phyloP scores from a whole-genome alignment of 2,888 invertebrate species.

The Macaria liturata region DNA sequence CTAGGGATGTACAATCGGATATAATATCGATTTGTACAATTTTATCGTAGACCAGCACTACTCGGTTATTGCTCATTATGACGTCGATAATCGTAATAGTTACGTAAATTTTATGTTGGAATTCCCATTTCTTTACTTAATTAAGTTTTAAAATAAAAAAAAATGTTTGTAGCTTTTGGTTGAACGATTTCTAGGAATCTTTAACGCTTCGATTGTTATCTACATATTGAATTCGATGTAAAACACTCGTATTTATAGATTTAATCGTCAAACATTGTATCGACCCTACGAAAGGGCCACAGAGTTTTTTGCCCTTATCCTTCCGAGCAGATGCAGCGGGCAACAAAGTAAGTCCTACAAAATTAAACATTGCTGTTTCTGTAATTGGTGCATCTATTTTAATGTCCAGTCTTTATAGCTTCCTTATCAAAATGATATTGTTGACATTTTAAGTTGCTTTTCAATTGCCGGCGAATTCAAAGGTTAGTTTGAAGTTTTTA shows the following conservation, averaged over 20 bases:
- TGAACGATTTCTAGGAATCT: too few species aligned
- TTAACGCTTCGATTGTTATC: too few species aligned
- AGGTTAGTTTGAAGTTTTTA: conserved; percentile 18
- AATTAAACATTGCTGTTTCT: conserved; percentile 20
- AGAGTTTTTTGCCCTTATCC: conserved; percentile 38
- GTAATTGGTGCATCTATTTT: conserved; percentile 23
- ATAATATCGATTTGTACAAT: conserved; percentile 3
- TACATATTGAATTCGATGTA: too few species aligned
- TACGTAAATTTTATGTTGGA: too few species aligned
- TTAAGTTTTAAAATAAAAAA: too few species aligned
- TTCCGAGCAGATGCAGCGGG: conserved; percentile 44
- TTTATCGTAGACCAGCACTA: too few species aligned
- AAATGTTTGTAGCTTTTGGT: too few species aligned
- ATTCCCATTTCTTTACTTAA: too few species aligned
- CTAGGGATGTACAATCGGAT: conserved; percentile 8
- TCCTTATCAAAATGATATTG: conserved; percentile 5
- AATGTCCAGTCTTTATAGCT: conserved; percentile 7
- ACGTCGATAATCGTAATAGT: too few species aligned
- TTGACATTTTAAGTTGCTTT: conserved; percentile 2
- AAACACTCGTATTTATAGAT: background rate
- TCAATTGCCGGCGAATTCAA: background rate
- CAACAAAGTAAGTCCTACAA: conserved; percentile 26
- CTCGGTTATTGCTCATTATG: too few species aligned
- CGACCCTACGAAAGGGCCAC: conserved; percentile 19
- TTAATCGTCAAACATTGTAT: background rate